phyloP scores from a whole-genome alignment of 2,888 invertebrate species.

The Ennomos quercinarius region DNA sequence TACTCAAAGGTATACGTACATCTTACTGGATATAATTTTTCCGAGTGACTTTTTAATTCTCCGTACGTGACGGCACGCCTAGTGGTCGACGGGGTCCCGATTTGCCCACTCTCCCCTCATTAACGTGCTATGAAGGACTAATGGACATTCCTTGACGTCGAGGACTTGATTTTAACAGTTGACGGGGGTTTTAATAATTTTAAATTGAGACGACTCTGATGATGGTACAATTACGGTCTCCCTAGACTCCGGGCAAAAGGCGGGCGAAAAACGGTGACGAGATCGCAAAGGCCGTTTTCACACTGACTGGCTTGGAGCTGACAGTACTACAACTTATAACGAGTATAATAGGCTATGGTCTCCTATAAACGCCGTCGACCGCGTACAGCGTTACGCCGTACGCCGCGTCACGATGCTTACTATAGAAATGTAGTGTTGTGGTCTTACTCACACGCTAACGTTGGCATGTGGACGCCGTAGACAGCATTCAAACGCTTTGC shows the following conservation, averaged over 20 bases:
- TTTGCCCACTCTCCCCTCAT: conserved; percentile 71
- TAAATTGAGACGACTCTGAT: conserved; percentile 51
- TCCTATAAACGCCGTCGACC: too few species aligned
- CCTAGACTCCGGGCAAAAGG: neutral
- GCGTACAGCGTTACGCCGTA: too few species aligned
- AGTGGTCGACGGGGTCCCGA: conserved; percentile 49
- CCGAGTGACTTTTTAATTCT: conserved; percentile 42
- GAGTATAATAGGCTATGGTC: too few species aligned
- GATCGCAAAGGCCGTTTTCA: neutral
- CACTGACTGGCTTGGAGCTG: too few species aligned
- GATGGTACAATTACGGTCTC: conserved; percentile 8
- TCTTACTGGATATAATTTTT: conserved; percentile 8
- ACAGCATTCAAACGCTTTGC: too few species aligned
- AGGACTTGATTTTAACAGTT: conserved; percentile 63
- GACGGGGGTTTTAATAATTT: conserved; percentile 63
- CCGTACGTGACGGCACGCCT: conserved; percentile 66
- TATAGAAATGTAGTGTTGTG: too few species aligned
- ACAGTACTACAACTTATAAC: too few species aligned
- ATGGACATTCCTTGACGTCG: conserved; percentile 67
- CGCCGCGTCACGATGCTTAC: too few species aligned
- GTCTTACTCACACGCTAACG: too few species aligned
- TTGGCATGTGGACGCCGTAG: too few species aligned
- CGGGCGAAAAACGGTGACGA: neutral
- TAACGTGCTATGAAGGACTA: conserved; percentile 70
- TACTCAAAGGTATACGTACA: too few species aligned